phyloP scores from a whole-genome alignment of 2,888 invertebrate genomes.

The Drosophila rubida region DNA sequence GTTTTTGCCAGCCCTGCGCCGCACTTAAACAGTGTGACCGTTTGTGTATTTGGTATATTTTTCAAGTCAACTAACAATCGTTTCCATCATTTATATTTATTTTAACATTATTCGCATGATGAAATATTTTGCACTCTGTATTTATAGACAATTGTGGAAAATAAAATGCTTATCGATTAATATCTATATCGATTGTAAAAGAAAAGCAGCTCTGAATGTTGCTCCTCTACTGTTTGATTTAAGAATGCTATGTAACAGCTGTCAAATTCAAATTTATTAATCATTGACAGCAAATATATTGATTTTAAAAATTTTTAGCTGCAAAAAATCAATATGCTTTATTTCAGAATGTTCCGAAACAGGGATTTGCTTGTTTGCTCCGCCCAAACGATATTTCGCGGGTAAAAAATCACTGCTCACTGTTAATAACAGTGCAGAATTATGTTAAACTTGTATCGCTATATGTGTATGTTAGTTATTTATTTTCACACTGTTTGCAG shows the following conservation, averaged over 20 bases:
- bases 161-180: not conserved
- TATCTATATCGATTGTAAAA: constrained; percentile 11
- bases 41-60: not conserved
- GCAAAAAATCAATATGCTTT: not conserved
- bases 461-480: constrained; percentile 49
- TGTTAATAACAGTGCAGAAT: constrained; percentile 46
- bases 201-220: not conserved
- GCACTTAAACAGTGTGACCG: not conserved
- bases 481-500: constrained; percentile 61
- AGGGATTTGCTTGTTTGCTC: not conserved
- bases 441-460: constrained; percentile 35
- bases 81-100: not conserved
- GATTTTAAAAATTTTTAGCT: not conserved
- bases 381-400: constrained; percentile 1
- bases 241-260: constrained; percentile 3
- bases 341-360: not conserved
- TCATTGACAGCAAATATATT: not conserved
- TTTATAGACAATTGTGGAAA: not conserved
- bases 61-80: not conserved
- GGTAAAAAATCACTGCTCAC: constrained; percentile 16
- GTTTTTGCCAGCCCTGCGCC: not conserved
- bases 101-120: not conserved
- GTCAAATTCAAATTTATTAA: constrained; percentile 4
- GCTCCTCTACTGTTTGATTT: not conserved
- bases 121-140: not conserved